Percentiles rank a stretch among this genome's conserved stretches.
Evolutionary conservation across 1,140 invertebrate species (phyloP).

Genomic region (Ceratosolen solmsi): DNA sequence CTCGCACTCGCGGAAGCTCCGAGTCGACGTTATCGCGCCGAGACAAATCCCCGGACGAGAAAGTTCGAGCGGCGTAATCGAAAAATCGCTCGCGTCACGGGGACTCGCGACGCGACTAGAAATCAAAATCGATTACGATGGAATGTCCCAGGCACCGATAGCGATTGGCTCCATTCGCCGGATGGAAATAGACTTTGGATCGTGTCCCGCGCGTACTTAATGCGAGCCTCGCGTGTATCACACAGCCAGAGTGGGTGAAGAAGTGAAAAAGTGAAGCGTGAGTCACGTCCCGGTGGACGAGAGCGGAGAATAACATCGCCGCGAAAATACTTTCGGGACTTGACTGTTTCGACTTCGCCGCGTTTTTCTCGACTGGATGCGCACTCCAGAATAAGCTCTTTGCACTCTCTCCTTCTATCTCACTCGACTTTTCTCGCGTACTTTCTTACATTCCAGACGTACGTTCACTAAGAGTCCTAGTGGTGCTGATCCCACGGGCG

Average conservation of each 20-base stretch:
- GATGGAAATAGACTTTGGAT: constrained; percentile 45
- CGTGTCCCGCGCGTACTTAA: no score
- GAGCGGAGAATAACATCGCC: neutral
- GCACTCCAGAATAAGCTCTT: neutral
- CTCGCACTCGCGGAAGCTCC: neutral
- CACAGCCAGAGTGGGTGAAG: neutral
- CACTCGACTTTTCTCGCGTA: no score
- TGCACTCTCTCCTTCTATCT: constrained; percentile 26
- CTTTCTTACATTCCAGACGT: no score
- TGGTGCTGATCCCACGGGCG: no score
- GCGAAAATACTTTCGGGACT: neutral
- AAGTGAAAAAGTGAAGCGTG: neutral
- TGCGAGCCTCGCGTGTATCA: no score
- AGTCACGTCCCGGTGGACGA: constrained; percentile 32
- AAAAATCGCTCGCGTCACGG: constrained; percentile 43
- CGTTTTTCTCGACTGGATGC: constrained; percentile 2
- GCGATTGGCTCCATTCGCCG: neutral
- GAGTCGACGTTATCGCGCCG: neutral
- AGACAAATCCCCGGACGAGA: neutral
- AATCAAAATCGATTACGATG: constrained; percentile 44
- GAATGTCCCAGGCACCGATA: constrained; percentile 7
- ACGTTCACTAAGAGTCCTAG: no score
- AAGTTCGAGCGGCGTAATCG: constrained; percentile 16
- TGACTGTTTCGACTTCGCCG: constrained; percentile 15
- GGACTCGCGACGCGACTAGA: constrained; percentile 23